Conservation (phyloP, 1,140 invertebrate genomes). For the Melanaphis sacchari region DNA sequence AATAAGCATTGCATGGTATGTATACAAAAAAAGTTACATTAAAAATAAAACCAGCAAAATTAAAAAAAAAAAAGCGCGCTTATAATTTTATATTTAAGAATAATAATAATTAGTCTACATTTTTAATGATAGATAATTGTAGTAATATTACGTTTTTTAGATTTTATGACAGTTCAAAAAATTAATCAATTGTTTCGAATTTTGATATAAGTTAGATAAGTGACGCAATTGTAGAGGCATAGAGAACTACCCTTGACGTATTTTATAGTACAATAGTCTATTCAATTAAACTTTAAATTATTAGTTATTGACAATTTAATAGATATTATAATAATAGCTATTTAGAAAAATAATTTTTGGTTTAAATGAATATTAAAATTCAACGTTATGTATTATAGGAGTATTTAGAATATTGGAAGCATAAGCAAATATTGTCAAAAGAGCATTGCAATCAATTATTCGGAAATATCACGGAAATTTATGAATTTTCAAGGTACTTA, state of each 20-base stretch:
- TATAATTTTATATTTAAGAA: too few species aligned
- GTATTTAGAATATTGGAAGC: conserved; percentile 43
- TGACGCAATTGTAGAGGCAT: not conserved
- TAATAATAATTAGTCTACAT: too few species aligned
- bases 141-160: too few species aligned
- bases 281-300: not conserved
- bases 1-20: too few species aligned
- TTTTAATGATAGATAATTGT: too few species aligned
- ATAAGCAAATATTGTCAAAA: conserved; percentile 33
- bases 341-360: not conserved
- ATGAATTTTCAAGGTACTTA: conserved; percentile 56
- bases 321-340: not conserved
- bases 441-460: conserved; percentile 51
- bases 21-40: too few species aligned
- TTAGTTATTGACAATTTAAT: not conserved
- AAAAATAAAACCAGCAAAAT: too few species aligned
- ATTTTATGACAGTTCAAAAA: too few species aligned
- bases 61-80: too few species aligned
- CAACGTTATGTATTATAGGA: not conserved
- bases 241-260: too few species aligned
- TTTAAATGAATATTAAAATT: not conserved
- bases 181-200: too few species aligned
- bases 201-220: not conserved
- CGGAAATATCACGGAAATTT: conserved; percentile 57
- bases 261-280: not conserved